Evolutionary conservation across 1,140 invertebrate genomes (phyloP).

Genomic region (Drosophila grimshawi): DNA sequence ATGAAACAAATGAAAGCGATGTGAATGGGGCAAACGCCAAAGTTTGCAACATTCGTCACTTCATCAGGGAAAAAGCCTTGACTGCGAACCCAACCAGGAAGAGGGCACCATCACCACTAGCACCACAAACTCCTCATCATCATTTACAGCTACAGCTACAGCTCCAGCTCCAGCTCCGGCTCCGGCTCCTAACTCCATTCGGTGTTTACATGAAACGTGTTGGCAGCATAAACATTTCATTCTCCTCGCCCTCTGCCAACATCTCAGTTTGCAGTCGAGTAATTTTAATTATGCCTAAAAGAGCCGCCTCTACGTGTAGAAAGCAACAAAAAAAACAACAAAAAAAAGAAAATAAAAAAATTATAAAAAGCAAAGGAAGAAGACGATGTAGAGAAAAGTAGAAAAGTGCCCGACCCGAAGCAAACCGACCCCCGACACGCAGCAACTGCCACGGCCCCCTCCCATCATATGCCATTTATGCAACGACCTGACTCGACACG

Average conservation of each 20-base stretch:
- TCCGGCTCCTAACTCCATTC: slow-evolving; percentile 1
- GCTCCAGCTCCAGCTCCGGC: neutral
- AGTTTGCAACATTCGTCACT: slow-evolving; percentile 58
- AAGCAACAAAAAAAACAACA: slow-evolving; percentile 52
- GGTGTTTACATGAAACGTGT: slow-evolving; percentile 73
- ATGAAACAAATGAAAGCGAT: slow-evolving; percentile 39
- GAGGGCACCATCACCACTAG: slow-evolving; percentile 23
- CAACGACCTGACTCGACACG: slow-evolving; percentile 61
- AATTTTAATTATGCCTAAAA: slow-evolving; percentile 82
- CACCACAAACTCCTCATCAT: slow-evolving; percentile 10
- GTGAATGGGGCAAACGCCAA: slow-evolving; percentile 43
- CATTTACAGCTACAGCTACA: neutral
- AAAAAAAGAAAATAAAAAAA: slow-evolving; percentile 3
- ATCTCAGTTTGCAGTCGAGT: slow-evolving; percentile 49
- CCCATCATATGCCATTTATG: slow-evolving; percentile 52
- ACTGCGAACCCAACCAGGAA: slow-evolving; percentile 62
- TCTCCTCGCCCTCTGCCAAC: neutral
- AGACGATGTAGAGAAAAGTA: slow-evolving; percentile 5
- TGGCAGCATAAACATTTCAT: slow-evolving; percentile 74
- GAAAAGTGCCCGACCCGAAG: slow-evolving; percentile 31
- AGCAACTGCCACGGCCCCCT: neutral
- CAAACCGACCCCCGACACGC: neutral
- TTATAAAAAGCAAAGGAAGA: slow-evolving; percentile 5
- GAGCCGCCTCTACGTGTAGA: slow-evolving; percentile 66
- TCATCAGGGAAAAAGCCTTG: slow-evolving; percentile 67